Evolutionary conservation across 2,113 vertebrate genomes (phyloP).

Genomic region (Nycticorax nycticorax): DNA sequence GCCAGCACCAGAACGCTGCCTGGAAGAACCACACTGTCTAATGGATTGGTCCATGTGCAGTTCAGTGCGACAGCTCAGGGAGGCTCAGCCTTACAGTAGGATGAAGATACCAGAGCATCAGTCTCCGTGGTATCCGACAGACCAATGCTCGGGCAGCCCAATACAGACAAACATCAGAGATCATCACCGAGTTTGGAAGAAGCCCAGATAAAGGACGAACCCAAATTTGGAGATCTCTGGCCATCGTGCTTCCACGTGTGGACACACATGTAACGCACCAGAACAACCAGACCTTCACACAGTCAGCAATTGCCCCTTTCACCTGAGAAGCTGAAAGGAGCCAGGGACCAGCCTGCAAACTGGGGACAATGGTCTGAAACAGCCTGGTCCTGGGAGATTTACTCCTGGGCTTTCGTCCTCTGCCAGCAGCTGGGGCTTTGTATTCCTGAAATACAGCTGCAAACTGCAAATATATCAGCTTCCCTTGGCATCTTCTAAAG

Average conservation of each 20-base stretch:
- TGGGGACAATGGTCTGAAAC: not conserved
- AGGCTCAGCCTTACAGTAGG: not conserved
- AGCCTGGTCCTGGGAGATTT: not conserved
- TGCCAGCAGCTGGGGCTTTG: not conserved
- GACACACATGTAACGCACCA: not conserved
- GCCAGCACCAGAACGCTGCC: not conserved
- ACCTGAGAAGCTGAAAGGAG: not conserved
- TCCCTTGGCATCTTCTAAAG: not conserved
- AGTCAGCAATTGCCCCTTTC: not conserved
- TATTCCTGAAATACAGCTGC: not conserved
- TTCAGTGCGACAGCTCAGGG: not conserved
- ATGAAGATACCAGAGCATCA: fast-evolving
- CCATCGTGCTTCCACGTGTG: not conserved
- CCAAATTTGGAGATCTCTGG: not conserved
- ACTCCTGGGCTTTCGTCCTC: not conserved
- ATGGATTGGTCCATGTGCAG: not conserved
- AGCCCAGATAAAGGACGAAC: not conserved
- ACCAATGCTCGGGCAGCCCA: fast-evolving
- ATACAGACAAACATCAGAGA: not conserved
- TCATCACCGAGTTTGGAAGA: fast-evolving
- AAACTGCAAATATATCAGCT: fast-evolving
- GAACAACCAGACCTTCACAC: not conserved
- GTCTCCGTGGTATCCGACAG: fast-evolving
- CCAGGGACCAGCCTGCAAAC: not conserved
- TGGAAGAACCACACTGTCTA: not conserved